Conservation (phyloP, 2,888 invertebrate genomes). For the Leucophenga montana region DNA sequence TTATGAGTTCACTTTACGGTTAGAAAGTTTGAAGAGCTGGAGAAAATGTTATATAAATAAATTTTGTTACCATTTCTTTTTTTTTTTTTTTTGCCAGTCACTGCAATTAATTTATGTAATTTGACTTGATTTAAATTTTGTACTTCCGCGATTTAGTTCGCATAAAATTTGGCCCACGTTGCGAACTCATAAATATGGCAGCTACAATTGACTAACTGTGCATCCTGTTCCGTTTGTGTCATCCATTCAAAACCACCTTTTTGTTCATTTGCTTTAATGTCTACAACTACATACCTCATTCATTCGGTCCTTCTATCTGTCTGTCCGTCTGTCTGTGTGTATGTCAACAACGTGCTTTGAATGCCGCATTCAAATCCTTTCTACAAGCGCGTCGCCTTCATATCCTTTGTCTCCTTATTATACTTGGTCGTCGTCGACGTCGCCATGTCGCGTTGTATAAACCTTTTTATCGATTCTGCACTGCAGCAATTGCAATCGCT, state of each 20-base stretch:
- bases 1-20: conserved; percentile 15
- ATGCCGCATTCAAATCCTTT: conserved; percentile 17
- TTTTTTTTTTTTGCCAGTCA: not conserved
- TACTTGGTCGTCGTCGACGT: no score
- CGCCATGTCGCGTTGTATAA: no score
- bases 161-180: conserved; percentile 12
- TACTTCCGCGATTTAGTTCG: conserved; percentile 11
- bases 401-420: no score
- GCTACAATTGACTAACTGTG: conserved; percentile 7
- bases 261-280: not conserved
- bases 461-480: conserved; percentile 23
- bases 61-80: not conserved
- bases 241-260: not conserved
- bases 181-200: conserved; percentile 13
- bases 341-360: conserved; percentile 24
- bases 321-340: not conserved
- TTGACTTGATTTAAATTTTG: conserved; percentile 2
- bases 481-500: conserved; percentile 14
- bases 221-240: not conserved
- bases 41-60: no score
- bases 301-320: not conserved
- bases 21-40: no score
- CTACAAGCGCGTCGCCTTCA: not conserved
- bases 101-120: conserved; percentile 27
- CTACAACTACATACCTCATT: not conserved